A percentile compares a stretch with the other conserved stretches of the same genome.
These are phyloP conservation scores for Mustela nigripes DNA, from an alignment of 2,113 vertebrate species.

Conservation along the genomic window DNA sequence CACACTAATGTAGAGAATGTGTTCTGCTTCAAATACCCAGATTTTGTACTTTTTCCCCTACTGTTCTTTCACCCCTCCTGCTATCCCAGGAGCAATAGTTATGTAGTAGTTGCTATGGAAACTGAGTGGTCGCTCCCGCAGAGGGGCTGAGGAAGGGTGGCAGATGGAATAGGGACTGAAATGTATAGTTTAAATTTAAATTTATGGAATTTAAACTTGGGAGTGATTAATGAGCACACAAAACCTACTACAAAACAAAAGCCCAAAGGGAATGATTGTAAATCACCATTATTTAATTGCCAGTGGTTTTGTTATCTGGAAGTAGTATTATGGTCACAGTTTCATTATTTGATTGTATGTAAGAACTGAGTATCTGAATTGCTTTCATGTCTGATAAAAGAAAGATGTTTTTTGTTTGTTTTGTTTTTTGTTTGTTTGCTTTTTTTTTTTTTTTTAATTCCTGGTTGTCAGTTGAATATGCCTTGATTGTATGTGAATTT, in stretches of 20 bases:
- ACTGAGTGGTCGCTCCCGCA: slow-evolving; percentile 17
- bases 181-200: neutral
- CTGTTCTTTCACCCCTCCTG: neutral
- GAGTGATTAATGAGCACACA: neutral
- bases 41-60: neutral
- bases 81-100: slow-evolving; percentile 15
- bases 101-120: slow-evolving; percentile 71
- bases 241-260: neutral
- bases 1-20: neutral
- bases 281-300: slow-evolving; percentile 4
- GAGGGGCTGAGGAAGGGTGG: slow-evolving; percentile 37
- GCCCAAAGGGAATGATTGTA: neutral
- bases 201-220: neutral
- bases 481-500: slow-evolving; percentile 43
- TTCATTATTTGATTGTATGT: neutral
- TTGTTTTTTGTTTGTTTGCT: neutral
- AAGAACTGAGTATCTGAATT: slow-evolving; percentile 35
- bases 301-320: neutral
- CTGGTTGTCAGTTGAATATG: slow-evolving; percentile 24
- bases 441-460: neutral
- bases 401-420: neutral
- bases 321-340: neutral
- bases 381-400: neutral
- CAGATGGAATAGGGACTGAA: neutral
- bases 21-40: neutral